Conservation (phyloP, 2,113 vertebrate species). For the Zapus hudsonius region DNA sequence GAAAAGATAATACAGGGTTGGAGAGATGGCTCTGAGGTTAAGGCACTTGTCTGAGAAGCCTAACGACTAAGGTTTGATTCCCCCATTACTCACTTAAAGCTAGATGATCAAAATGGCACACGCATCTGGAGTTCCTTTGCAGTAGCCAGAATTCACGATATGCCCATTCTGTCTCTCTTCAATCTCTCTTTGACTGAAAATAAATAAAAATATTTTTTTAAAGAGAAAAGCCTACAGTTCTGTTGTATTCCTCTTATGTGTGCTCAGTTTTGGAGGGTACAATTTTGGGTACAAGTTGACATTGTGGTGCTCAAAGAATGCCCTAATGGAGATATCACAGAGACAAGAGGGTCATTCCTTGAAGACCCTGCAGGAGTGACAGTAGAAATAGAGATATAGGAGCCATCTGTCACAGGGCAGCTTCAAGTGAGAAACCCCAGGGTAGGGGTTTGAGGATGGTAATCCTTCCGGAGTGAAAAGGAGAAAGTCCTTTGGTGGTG, state of each 20-base stretch:
- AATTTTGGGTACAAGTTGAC: neutral
- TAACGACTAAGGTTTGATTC: too few relatives aligned
- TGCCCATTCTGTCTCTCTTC: too few relatives aligned
- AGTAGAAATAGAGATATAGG: neutral
- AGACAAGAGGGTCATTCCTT: neutral
- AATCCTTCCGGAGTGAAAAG: neutral
- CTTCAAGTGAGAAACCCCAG: neutral
- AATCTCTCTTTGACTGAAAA: too few relatives aligned
- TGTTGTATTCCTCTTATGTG: neutral
- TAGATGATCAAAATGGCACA: too few relatives aligned
- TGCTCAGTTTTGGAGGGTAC: neutral
- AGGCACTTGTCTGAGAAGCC: too few relatives aligned
- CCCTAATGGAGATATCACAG: too few relatives aligned
- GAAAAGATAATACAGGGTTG: neutral
- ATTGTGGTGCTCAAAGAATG: neutral
- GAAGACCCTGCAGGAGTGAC: neutral
- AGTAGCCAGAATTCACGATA: too few relatives aligned
- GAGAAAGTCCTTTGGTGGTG: neutral
- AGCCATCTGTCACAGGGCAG: neutral
- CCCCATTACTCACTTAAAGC: too few relatives aligned
- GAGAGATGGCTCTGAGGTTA: too few relatives aligned
- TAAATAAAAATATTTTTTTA: too few relatives aligned
- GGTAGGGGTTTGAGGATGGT: neutral
- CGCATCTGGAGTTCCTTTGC: too few relatives aligned
- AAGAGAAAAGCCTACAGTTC: neutral